Evolutionary conservation across 2,888 invertebrate genomes (phyloP).

Genomic region (Octonoba sinensis): DNA sequence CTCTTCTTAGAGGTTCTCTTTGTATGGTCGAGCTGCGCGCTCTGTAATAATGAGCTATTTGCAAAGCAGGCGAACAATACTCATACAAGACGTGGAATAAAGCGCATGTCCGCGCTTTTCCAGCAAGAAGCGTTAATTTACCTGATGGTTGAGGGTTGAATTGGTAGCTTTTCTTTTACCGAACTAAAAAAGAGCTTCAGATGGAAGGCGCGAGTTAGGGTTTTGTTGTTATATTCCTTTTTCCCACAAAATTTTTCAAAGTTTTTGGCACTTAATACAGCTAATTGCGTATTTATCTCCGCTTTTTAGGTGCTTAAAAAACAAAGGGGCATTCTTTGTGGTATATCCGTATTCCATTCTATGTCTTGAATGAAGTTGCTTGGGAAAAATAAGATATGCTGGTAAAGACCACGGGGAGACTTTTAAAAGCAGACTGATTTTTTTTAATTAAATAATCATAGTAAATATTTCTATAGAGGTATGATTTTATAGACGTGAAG

Average conservation of each 20-base stretch:
- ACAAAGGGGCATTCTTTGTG: too few species aligned
- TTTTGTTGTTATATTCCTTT: conserved; percentile 18
- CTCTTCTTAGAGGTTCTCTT: neutral
- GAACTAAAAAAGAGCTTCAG: neutral
- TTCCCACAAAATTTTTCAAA: conserved; percentile 12
- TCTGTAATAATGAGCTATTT: conserved; percentile 51
- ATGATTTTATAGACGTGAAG: too few species aligned
- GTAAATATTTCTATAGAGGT: too few species aligned
- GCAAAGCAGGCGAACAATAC: conserved; percentile 32
- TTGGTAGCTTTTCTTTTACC: conserved; percentile 17
- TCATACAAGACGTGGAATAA: conserved; percentile 39
- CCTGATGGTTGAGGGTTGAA: conserved; percentile 5
- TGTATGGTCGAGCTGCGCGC: conserved; percentile 24
- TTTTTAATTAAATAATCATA: too few species aligned
- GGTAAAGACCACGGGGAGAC: too few species aligned
- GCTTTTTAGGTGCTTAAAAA: too few species aligned
- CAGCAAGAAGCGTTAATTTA: conserved; percentile 31
- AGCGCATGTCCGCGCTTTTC: conserved; percentile 15
- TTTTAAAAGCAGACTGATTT: too few species aligned
- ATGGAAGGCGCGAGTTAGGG: conserved; percentile 2
- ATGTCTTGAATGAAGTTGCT: too few species aligned
- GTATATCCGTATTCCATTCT: too few species aligned
- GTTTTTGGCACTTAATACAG: neutral
- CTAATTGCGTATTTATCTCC: conserved; percentile 34
- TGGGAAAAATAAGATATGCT: too few species aligned